Base-by-base conservation (phyloP, 2,113 vertebrate species). In the Varanus komodoensis region DNA sequence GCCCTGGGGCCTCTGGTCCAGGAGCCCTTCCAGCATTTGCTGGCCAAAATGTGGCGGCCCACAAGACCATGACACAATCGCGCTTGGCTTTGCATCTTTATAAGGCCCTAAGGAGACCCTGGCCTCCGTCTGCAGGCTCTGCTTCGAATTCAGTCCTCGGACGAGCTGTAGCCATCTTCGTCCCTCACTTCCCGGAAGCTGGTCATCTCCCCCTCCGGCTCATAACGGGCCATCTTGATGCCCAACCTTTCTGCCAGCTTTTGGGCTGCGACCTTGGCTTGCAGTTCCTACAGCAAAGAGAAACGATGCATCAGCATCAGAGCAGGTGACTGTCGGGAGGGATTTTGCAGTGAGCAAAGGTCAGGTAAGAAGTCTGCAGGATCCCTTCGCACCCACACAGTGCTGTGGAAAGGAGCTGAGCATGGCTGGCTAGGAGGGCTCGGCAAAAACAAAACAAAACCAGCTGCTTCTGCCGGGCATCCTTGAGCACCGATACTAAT, bases 191-290 rank as follows among this genome's bases (percentile, higher is more conserved):
- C 98, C 96, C 97, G 97, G 97, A 98, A 99, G 74, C 96, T 96
- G 88, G 96, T 94, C 77, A 96, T 92, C 90, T 97, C 96, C 9
- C 97, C 96, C 87, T 99, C 98, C 88, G 98, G 98, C 96, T 97
- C 96, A 93, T 97, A 99, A 93, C 93, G 98, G 94, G 95, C 96
- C 97, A 98, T 98, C 95, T 97, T 97, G 94, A 98, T 92, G 92
- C 97, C 97, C 94, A 98, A 92, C 92, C 97, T 98, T 95, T 98
- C 97, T 27, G 98, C 97, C 95, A 99, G 97, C 94, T 98, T 99
- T 94, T 98, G 98, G 90, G 98, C 98, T 89, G 98, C 98, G 80
- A 98, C 94, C 94, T 98, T 99, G 93, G 98, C 98, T 94, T 99
- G 98, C 95, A 98, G 93, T 95, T 98, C 98, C 99, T 95, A 95